A percentile compares a stretch with the other conserved stretches of the same genome.
Conservation (phyloP, 1,140 invertebrate genomes). For the Temnothorax curvispinosus region DNA sequence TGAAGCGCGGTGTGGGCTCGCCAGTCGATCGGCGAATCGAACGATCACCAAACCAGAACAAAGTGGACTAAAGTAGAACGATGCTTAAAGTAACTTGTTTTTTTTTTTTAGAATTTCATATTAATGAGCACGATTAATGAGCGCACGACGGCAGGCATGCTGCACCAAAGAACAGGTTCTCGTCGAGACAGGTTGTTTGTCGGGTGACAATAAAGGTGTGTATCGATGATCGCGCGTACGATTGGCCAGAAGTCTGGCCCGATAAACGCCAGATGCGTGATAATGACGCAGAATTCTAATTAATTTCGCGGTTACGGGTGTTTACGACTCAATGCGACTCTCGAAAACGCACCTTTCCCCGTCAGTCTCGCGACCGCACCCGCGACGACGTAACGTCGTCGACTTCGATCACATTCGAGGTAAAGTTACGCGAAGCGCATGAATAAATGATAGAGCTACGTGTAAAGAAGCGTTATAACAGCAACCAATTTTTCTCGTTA, state of each 20-base stretch:
- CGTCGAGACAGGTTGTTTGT: constrained; percentile 15
- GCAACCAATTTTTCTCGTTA: background rate
- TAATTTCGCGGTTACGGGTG: background rate
- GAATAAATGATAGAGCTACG: background rate
- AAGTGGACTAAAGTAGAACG: background rate
- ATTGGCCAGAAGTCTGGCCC: constrained; percentile 33
- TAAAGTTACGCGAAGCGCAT: background rate
- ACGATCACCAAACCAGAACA: background rate
- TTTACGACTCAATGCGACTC: background rate
- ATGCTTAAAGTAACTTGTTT: background rate
- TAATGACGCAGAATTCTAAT: constrained; percentile 23
- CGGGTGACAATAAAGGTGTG: constrained; percentile 57
- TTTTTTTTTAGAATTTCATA: background rate
- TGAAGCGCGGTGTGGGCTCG: background rate
- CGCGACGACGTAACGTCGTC: background rate
- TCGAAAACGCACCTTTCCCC: constrained; percentile 5
- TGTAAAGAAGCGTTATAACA: background rate
- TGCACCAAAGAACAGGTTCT: constrained; percentile 70
- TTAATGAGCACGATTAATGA: background rate
- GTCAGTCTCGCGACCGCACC: background rate
- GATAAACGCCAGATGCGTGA: background rate
- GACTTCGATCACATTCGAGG: background rate
- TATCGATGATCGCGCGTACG: constrained; percentile 23
- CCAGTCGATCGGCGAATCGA: background rate
- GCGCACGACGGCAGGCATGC: background rate